phyloP scores from a whole-genome alignment of 2,888 invertebrate species.

The Deilephila porcellus region DNA sequence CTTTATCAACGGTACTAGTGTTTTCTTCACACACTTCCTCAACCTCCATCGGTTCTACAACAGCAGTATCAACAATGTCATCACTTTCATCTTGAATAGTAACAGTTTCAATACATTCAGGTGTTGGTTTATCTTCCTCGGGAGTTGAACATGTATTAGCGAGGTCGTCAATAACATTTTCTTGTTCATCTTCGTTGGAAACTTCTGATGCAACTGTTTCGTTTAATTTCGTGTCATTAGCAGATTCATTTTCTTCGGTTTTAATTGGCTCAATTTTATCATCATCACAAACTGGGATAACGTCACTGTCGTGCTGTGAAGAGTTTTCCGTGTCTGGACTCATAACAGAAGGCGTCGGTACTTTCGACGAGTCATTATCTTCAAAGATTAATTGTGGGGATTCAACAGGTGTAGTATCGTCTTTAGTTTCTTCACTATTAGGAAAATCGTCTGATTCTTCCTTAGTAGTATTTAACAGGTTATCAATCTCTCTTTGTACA shows the following conservation, averaged over 20 bases:
- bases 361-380: not conserved
- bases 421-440: not conserved
- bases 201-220: not conserved
- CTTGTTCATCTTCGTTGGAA: not conserved
- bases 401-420: not conserved
- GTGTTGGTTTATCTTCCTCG: not conserved
- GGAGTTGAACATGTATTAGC: not conserved
- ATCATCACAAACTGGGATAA: not conserved
- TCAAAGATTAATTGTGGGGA: not conserved
- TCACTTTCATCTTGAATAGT: constrained; percentile 23
- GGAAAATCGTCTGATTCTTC: not conserved
- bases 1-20: constrained; percentile 18
- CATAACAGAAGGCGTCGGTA: not conserved
- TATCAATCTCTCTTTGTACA: not conserved
- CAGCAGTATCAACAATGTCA: constrained; percentile 23
- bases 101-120: not conserved
- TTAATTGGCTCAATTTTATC: not conserved
- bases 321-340: not conserved
- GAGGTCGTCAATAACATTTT: not conserved
- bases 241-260: not conserved
- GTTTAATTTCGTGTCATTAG: not conserved
- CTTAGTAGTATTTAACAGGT: not conserved
- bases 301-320: not conserved
- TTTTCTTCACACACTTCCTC: constrained; percentile 31
- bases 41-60: constrained; percentile 36